These are phyloP conservation scores for Pelmatolapia mariae DNA, from an alignment of 2,113 vertebrate genomes.

Conservation along the genomic window DNA sequence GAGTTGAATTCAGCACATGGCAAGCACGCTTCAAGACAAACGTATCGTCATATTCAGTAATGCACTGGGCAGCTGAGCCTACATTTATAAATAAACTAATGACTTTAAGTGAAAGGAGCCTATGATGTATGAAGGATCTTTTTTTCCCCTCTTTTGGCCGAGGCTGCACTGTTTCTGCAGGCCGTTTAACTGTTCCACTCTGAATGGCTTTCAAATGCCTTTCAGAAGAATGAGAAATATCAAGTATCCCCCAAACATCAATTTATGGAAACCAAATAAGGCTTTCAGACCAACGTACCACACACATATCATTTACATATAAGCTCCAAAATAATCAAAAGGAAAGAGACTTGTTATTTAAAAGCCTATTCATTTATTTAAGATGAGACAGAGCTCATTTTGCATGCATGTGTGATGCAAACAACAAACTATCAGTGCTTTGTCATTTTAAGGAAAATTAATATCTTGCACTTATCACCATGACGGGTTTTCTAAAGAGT, in stretches of 20 bases:
- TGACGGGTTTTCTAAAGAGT: background rate
- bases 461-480: background rate
- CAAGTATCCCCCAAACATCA: background rate
- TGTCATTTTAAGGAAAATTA: background rate
- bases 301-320: background rate
- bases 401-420: background rate
- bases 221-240: background rate
- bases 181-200: background rate
- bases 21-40: background rate
- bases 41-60: background rate
- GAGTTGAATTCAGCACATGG: background rate
- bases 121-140: background rate
- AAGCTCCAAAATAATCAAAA: background rate
- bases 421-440: background rate
- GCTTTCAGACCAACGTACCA: background rate
- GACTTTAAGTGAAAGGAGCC: constrained; percentile 1
- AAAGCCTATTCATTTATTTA: background rate
- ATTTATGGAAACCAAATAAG: constrained; percentile 11
- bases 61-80: background rate
- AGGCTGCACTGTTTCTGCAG: background rate
- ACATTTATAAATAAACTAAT: constrained; percentile 9
- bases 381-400: background rate
- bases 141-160: background rate
- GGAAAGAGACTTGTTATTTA: background rate
- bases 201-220: constrained; percentile 1